Evolutionary conservation across 2,797 vertebrate genomes (phyloP), one percentile per base, ranked within the genome.

Genomic region (Anisognathus igniventris): DNA sequence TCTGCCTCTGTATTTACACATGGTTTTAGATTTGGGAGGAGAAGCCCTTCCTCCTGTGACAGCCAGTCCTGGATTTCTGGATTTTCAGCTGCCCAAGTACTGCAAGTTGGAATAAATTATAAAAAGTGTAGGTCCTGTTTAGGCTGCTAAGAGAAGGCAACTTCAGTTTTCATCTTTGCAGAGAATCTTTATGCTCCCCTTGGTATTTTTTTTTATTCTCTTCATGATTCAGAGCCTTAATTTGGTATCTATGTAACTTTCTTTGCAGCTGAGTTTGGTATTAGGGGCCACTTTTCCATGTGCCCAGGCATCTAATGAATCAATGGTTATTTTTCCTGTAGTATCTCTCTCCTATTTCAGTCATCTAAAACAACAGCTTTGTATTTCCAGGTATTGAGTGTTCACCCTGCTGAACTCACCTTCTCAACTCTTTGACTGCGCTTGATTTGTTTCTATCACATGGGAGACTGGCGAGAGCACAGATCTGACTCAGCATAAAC

Each of bases 401-500:
- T 11, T 70, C 39, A 12, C 22, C 58, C 25, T 19, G 20, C 51
- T 56, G 25, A 62, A 37, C 21, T 39, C 53, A 53, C 42, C 53
- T 67, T 80, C 53, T 82, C 70, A 39, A 21, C 47, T 77, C 9
- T 54, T 65, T 44, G 31, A 20, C 45, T 19, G 18, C 0, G 0
- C 68, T 82, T 47, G 53, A 58, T 67, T 72, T 39, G 5, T 68
- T 92, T 88, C 45, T 12, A 24, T 71, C 65, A 28, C 1, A 1
- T 0, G 2, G 65, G 67, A 79, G 40, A 21, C 25, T 12, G 42
- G n/a, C 0, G 0, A 1, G 3, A 70, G 21, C 14, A 51, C 1
- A 0, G 10, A 10, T 31, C 71, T 53, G 30, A 84, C 45, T 83
- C 75, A 86, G 65, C 61, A 56, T 3, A 60, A 74, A 44, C 61